A percentile compares a stretch with the other conserved stretches of the same genome.
Conservation (phyloP, 2,797 vertebrate genomes). For the Lepilemur septentrionalis region DNA sequence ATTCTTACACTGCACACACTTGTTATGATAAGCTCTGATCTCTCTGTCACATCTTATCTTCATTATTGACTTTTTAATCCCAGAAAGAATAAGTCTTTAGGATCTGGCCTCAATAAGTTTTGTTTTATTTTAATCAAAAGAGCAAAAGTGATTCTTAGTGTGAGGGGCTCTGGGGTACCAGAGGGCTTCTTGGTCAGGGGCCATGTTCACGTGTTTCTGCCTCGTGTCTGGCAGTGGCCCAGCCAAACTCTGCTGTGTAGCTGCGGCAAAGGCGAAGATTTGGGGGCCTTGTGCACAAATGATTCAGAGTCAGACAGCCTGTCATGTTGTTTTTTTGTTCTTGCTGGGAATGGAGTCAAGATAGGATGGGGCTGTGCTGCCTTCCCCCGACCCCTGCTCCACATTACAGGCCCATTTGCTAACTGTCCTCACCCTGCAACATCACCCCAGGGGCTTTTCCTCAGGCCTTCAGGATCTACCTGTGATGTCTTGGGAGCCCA, state of each 20-base stretch:
- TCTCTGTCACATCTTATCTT: conserved; percentile 65
- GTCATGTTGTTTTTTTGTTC: background rate
- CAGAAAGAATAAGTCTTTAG: conserved; percentile 50
- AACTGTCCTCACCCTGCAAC: background rate
- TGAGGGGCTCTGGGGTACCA: background rate
- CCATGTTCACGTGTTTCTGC: background rate
- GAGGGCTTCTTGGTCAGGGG: background rate
- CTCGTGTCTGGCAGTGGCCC: background rate
- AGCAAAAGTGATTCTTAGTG: background rate
- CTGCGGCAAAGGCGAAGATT: background rate
- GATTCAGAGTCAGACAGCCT: background rate
- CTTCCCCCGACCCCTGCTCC: background rate
- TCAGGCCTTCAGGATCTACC: background rate
- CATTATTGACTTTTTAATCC: conserved; percentile 67
- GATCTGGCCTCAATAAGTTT: conserved; percentile 10
- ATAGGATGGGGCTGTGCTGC: background rate
- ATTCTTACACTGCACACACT: background rate
- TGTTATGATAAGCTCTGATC: conserved; percentile 66
- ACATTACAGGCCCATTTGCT: background rate
- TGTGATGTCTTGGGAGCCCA: background rate
- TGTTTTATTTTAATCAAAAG: conserved; percentile 45
- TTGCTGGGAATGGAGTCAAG: background rate
- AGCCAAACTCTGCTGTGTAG: background rate
- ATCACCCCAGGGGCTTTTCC: background rate
- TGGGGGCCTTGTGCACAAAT: background rate